These are phyloP conservation scores for Stenotaenia linearis DNA, from an alignment of 2,888 invertebrate genomes.

Conservation along the genomic window DNA sequence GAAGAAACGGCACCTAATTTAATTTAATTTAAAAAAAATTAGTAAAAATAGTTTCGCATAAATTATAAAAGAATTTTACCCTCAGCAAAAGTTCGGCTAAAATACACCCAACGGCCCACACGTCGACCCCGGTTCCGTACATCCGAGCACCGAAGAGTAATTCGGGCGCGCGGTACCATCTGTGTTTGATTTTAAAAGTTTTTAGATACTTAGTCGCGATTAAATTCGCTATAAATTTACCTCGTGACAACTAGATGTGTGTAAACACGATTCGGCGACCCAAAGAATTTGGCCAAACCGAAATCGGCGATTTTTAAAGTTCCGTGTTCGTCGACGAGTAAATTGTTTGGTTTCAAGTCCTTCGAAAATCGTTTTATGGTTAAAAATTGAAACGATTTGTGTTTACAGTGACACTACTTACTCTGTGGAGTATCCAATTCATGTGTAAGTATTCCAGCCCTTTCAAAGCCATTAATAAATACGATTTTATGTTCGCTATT, in stretches of 20 bases:
- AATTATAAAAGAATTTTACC: too few relatives aligned
- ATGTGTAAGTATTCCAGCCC: slow-evolving; percentile 92
- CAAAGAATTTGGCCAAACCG: slow-evolving; percentile 87
- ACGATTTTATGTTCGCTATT: slow-evolving; percentile 89
- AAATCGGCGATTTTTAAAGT: slow-evolving; percentile 97
- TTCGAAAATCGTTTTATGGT: too few relatives aligned
- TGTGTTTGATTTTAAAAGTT: slow-evolving; percentile 34
- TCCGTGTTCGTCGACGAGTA: slow-evolving; percentile 85
- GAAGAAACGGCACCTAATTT: slow-evolving; percentile 75
- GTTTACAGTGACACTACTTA: slow-evolving; percentile 38
- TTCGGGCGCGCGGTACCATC: slow-evolving; percentile 73
- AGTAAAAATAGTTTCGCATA: neutral
- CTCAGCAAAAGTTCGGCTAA: slow-evolving; percentile 86
- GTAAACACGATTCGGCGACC: slow-evolving; percentile 60
- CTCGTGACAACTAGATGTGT: slow-evolving; percentile 97
- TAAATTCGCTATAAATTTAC: slow-evolving; percentile 47
- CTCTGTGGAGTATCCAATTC: slow-evolving; percentile 93
- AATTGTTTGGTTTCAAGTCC: slow-evolving; percentile 98
- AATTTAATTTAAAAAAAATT: neutral
- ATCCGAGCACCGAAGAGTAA: slow-evolving; percentile 89
- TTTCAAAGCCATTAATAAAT: slow-evolving; percentile 87
- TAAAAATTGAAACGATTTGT: neutral
- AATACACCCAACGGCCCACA: slow-evolving; percentile 99
- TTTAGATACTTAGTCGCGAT: neutral
- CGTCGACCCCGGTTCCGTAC: slow-evolving; percentile 95